Conservation (phyloP, 2,797 vertebrate species). For the Bradypodion ventrale region DNA sequence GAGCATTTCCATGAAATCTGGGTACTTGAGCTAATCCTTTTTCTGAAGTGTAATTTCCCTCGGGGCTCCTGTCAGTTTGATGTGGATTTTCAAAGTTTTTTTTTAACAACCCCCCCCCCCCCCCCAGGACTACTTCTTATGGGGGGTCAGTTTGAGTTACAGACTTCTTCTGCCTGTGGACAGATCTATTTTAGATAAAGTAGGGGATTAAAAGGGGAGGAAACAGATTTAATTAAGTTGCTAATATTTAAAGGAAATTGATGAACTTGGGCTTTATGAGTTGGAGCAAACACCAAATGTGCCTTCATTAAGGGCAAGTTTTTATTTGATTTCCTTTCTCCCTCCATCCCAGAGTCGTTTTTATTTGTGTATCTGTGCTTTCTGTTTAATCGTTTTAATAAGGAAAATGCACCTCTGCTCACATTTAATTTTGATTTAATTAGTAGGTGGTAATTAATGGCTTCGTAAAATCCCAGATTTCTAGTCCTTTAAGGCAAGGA, state of each 20-base stretch:
- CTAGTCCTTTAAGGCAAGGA: conserved; percentile 58
- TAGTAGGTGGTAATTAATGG: conserved; percentile 76
- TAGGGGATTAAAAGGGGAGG: conserved; percentile 78
- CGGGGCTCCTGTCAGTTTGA: conserved; percentile 74
- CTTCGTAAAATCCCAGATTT: conserved; percentile 65
- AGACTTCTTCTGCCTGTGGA: conserved; percentile 78
- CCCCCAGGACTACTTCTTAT: too few relatives aligned
- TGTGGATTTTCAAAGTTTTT: conserved; percentile 74
- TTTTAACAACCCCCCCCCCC: too few relatives aligned
- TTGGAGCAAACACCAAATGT: conserved; percentile 59
- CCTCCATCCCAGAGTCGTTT: conserved; percentile 64
- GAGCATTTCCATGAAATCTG: conserved; percentile 70
- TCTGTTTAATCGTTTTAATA: conserved; percentile 78
- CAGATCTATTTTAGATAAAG: conserved; percentile 86
- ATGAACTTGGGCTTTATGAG: conserved; percentile 78
- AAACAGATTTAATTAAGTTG: conserved; percentile 85
- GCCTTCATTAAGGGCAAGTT: conserved; percentile 64
- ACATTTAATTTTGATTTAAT: conserved; percentile 81
- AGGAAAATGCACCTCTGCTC: conserved; percentile 75
- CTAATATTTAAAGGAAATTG: conserved; percentile 85
- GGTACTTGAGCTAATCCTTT: conserved; percentile 75
- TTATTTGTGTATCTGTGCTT: conserved; percentile 73
- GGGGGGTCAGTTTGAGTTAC: conserved; percentile 81
- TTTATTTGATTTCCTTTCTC: conserved; percentile 75
- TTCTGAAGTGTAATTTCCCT: conserved; percentile 78